A percentile compares a stretch with the other conserved stretches of the same genome.
These are phyloP conservation scores for Hirtodrosophila histrioides DNA, from an alignment of 2,888 invertebrate species.

Conservation along the genomic window DNA sequence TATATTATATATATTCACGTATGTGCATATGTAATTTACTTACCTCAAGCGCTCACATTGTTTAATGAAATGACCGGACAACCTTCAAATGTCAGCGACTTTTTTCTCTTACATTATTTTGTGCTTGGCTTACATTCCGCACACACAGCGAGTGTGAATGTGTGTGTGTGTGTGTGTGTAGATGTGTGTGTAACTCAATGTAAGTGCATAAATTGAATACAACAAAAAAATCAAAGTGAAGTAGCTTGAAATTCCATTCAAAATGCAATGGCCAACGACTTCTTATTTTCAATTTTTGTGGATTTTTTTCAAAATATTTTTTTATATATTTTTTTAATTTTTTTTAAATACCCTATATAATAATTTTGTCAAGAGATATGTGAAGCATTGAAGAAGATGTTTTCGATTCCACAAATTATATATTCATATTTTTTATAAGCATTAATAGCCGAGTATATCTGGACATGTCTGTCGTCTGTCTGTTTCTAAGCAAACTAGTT, in stretches of 20 bases:
- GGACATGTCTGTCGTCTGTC: too few relatives aligned
- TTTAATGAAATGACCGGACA: constrained; percentile 31
- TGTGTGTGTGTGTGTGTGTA: constrained; percentile 8
- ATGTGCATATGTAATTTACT: constrained; percentile 26
- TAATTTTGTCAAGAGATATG: too few relatives aligned
- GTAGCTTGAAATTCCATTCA: constrained; percentile 59
- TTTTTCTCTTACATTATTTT: constrained; percentile 35
- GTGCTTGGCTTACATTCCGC: constrained; percentile 50
- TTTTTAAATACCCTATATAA: too few relatives aligned
- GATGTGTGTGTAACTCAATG: constrained; percentile 28
- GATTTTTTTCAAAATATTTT: constrained; percentile 37
- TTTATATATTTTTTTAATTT: not conserved
- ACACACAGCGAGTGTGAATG: constrained; percentile 3
- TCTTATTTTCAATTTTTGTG: constrained; percentile 33
- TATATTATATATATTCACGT: constrained; percentile 9
- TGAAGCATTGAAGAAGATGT: too few relatives aligned
- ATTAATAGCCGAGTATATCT: too few relatives aligned
- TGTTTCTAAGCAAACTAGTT: too few relatives aligned
- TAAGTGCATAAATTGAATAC: constrained; percentile 56
- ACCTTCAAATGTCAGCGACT: constrained; percentile 75
- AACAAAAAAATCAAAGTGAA: constrained; percentile 39
- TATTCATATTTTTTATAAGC: too few relatives aligned
- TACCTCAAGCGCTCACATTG: constrained; percentile 39
- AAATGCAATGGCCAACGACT: constrained; percentile 51
- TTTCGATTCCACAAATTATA: too few relatives aligned